Conservation (phyloP, 2,797 vertebrate species). For the Denticeps clupeoides region DNA sequence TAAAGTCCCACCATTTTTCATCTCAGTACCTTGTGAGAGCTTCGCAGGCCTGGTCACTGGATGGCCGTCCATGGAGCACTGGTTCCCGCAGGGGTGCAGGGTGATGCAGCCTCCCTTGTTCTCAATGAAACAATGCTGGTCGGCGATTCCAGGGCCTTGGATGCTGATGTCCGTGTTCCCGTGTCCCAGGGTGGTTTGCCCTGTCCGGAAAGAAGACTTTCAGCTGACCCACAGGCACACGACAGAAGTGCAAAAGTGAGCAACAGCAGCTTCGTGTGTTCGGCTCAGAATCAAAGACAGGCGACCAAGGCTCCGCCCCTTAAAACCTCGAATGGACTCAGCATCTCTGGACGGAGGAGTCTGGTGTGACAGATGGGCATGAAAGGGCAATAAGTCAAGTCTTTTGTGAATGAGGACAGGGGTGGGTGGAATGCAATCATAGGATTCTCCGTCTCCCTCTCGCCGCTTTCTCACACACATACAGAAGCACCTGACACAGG, state of each 20-base stretch:
- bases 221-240: not conserved
- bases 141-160: constrained; percentile 69
- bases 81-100: constrained; percentile 80
- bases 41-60: constrained; percentile 62
- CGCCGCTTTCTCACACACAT: not conserved
- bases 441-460: no score
- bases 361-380: constrained; percentile 19
- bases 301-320: not conserved
- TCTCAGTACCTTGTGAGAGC: constrained; percentile 77
- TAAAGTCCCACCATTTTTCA: not conserved
- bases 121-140: constrained; percentile 86
- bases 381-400: constrained; percentile 12
- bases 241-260: not conserved
- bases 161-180: constrained; percentile 72
- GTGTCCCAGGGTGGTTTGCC: constrained; percentile 76
- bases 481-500: not conserved
- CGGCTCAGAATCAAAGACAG: no score
- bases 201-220: constrained; percentile 55
- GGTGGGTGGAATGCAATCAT: constrained; percentile 1
- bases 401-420: constrained; percentile 9
- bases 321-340: not conserved
- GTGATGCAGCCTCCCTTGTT: constrained; percentile 69
- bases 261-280: not conserved
- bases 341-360: not conserved
- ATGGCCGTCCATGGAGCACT: constrained; percentile 73